Evolutionary conservation across 1,140 invertebrate species (phyloP), one percentile per base, ranked within the genome.

Genomic region (Drosophila auraria): DNA sequence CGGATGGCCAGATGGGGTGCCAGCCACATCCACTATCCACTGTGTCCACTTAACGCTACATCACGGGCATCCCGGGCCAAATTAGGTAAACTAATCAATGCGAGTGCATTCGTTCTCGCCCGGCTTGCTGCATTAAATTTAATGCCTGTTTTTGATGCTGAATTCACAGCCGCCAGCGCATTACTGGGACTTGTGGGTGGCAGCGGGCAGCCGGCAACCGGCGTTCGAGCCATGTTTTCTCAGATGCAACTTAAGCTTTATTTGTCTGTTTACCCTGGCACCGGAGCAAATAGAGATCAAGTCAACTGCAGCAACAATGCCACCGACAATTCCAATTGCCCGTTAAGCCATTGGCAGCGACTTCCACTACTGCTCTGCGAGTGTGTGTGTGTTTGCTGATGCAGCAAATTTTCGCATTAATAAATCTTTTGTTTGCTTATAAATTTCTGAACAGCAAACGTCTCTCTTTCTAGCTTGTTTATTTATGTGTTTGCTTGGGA

Each of bases 361-460:
- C 53, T 66, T 3, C 51, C 51, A 7, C 27, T 17, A 14, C 27
- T n/a, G 20, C 33, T 40, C 6, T 7, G 20, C 20, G 20, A 20
- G 20, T 20, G 5, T 14, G 17, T 23, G 36, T 44, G 42, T 79
- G 74, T 77, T 45, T 82, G 86, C 79, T 82, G 86, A 90, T 70
- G 79, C 72, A 77, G 86, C 86, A 90, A 77, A 84, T 73, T 76
- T 82, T 84, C 72, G 69, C 79, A 90, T 77, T 90, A 90, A 90
- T 90, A 90, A 90, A 90, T 90, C 86, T 71, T 62, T 80, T 90
- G 86, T 90, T 86, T 86, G 76, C 75, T 72, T 82, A 89, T 89
- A 90, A 84, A 89, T 89, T 90, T 71, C 61, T 33, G 74, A 89
- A 61, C 61, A 74, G 68, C 62, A 59, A 74, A 59, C 64, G 53